Evolutionary conservation across 2,113 vertebrate species (phyloP).

Genomic region (Sebastes fasciatus): DNA sequence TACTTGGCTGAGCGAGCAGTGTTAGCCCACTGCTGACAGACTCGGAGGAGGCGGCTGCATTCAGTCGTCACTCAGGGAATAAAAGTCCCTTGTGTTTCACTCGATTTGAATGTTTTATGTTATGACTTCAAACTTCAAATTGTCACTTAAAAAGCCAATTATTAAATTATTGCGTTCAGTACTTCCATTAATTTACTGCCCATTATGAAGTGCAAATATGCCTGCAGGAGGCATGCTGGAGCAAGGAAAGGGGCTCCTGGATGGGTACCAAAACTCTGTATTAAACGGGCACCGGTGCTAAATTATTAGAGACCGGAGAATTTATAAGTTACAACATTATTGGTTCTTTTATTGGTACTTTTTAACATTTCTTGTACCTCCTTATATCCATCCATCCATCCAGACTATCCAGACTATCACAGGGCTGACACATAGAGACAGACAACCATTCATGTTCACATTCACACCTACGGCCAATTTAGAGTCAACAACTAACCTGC

Average conservation of each 20-base stretch:
- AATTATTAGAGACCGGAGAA: no score
- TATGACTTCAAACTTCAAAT: constrained; percentile 19
- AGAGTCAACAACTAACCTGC: no score
- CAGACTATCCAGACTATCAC: no score
- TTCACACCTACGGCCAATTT: no score
- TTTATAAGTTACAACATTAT: not conserved
- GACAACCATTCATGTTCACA: no score
- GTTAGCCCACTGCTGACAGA: constrained; percentile 48
- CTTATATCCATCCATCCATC: no score
- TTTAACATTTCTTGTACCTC: no score
- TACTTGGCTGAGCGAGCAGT: constrained; percentile 36
- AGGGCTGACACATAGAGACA: no score
- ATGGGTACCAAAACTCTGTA: not conserved
- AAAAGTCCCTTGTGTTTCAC: constrained; percentile 16
- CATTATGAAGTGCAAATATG: constrained; percentile 6
- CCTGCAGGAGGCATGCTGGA: not conserved
- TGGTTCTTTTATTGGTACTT: not conserved
- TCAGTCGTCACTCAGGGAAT: constrained; percentile 55
- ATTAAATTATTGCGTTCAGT: constrained; percentile 25
- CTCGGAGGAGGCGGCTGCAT: constrained; percentile 43
- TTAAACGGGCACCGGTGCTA: not conserved
- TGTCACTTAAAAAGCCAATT: constrained; percentile 20
- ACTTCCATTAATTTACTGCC: not conserved
- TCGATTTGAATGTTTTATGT: constrained; percentile 4
- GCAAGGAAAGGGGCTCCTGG: not conserved